phyloP scores from a whole-genome alignment of 37 sponge, comb jelly and placozoan genomes.

The Tethya wilhelma region DNA sequence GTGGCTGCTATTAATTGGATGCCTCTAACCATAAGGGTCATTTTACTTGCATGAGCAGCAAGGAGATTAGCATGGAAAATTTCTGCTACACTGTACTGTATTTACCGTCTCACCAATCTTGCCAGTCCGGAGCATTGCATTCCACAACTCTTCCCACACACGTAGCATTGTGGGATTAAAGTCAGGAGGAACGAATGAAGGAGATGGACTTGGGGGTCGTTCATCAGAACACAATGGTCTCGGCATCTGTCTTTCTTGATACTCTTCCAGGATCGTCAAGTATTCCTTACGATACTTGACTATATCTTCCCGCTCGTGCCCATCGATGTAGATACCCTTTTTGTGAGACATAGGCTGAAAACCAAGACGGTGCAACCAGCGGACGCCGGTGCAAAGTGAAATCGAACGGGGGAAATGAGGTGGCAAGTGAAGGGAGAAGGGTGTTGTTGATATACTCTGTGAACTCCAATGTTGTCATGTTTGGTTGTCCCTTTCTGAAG shows the following conservation, averaged over 20 bases:
- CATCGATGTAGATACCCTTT: constrained; percentile 40
- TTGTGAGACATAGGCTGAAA: constrained; percentile 22
- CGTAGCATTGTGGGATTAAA: too few species aligned
- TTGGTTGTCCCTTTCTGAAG: constrained; percentile 31
- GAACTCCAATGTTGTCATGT: constrained; percentile 24
- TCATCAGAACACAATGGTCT: constrained; percentile 9
- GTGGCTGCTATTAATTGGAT: too few species aligned
- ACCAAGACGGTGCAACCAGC: constrained; percentile 23
- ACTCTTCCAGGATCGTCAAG: background rate
- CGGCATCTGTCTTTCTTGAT: constrained; percentile 1
- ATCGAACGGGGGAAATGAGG: constrained; percentile 20
- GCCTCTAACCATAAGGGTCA: too few species aligned
- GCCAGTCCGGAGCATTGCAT: too few species aligned
- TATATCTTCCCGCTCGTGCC: constrained; percentile 44
- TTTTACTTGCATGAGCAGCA: too few species aligned
- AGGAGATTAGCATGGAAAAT: too few species aligned
- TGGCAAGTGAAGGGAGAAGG: constrained; percentile 24
- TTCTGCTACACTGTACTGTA: too few species aligned
- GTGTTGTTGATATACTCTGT: constrained; percentile 22
- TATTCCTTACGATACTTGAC: too few species aligned
- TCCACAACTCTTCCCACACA: too few species aligned
- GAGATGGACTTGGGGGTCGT: background rate
- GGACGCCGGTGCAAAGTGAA: constrained; percentile 18
- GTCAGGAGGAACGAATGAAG: too few species aligned
- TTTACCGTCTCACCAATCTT: too few species aligned